Conservation (phyloP, 2,888 invertebrate genomes). For the Plebejus melissa region DNA sequence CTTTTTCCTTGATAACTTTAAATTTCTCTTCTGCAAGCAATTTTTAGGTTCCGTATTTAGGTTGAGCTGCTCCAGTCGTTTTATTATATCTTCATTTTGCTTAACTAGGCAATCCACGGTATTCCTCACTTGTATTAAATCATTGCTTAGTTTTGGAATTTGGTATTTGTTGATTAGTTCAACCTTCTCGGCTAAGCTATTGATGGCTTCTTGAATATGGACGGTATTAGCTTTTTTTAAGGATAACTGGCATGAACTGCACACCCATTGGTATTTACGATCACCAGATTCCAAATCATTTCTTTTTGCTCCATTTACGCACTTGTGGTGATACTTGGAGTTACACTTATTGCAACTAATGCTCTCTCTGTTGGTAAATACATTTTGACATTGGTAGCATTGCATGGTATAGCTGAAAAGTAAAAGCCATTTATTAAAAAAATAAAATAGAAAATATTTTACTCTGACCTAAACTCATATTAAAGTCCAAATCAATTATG, state of each 20-base stretch:
- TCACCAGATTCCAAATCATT: constrained; percentile 47
- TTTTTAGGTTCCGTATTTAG: constrained; percentile 34
- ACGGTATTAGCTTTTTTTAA: constrained; percentile 38
- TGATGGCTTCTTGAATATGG: constrained; percentile 42
- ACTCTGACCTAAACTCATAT: too few relatives aligned
- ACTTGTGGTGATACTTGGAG: constrained; percentile 46
- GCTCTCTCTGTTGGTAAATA: constrained; percentile 46
- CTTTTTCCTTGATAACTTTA: constrained; percentile 32
- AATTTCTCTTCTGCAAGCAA: constrained; percentile 31
- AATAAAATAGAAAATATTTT: too few relatives aligned
- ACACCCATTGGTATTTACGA: constrained; percentile 53
- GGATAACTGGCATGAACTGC: constrained; percentile 52
- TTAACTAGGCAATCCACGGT: constrained; percentile 50
- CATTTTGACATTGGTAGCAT: constrained; percentile 52
- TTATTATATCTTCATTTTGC: constrained; percentile 56
- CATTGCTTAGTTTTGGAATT: constrained; percentile 56
- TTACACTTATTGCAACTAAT: constrained; percentile 50
- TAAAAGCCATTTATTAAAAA: neutral
- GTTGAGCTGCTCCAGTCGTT: constrained; percentile 48
- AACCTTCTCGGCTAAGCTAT: constrained; percentile 53
- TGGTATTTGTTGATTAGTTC: constrained; percentile 63
- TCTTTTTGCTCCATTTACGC: constrained; percentile 42
- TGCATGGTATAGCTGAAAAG: constrained; percentile 13
- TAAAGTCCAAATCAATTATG: too few relatives aligned
- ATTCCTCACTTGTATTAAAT: constrained; percentile 52